Base-by-base conservation (phyloP, 2,113 vertebrate species). In the Trochalopteron elliotii region DNA sequence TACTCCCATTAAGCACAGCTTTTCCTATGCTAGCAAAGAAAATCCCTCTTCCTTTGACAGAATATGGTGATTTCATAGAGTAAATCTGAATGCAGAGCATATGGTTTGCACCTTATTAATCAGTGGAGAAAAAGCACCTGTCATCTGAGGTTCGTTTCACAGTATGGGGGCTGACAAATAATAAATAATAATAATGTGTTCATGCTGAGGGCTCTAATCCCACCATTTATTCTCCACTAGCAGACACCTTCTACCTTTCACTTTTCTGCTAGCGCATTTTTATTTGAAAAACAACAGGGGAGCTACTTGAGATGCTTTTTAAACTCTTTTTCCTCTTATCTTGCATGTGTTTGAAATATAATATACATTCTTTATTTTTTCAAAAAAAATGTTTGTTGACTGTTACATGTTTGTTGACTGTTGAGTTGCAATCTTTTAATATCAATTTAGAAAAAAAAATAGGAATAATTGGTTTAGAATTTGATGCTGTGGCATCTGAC, bases 141-240 rank as follows among this genome's bases (percentile, higher is more conserved):
- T 94, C 93, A 92, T 93, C 86, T 61, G 80, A 90, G 57, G 68
- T 81, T 90, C 12, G 2, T 91, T 92, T 95, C 92, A 72, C 94
- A 89, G 76, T 27, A 69, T 77, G 80, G 45, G 40, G 65, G 86
- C 80, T 95, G 93, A 69, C 10, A 3, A 95, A 96, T 95, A 94
- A 96, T 96, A 95, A 96, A 96, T 95, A 97, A 95, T 76, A 92
- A 95, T 96, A 96, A 89, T 61, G 76, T 69, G 86, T 89, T 97
- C 90, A 50, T 92, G 92, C 92, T 93, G 96, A 94, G 92, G 88
- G 40, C 71, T 92, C 83, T 96, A 92, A 96, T 97, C 79, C 83
- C n/a, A 12, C 57, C 87, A 70, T 91, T 88, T 87, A 74, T 81
- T 83, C n/a, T 90, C 67, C 25, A 20, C 63, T 35, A 84, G 92